Percentiles rank a stretch among this genome's conserved stretches.
These are phyloP conservation scores for Charadrius vociferus DNA, from an alignment of 2,113 vertebrate species.

Conservation along the genomic window DNA sequence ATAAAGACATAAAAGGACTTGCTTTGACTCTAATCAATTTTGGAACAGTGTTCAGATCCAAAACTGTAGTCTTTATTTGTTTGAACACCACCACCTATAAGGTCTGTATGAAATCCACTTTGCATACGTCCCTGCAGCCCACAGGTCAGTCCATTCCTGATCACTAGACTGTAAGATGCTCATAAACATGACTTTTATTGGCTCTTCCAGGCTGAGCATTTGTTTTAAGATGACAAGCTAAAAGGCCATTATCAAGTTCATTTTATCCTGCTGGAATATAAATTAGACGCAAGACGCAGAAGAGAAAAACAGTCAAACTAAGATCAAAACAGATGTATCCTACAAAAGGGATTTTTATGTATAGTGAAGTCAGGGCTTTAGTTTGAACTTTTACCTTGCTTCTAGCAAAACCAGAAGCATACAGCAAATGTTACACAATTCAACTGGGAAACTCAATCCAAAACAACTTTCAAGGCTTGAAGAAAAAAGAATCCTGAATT, in stretches of 20 bases:
- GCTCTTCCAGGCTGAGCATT: neutral
- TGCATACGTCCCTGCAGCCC: neutral
- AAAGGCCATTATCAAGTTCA: slow-evolving; percentile 50
- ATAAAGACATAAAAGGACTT: neutral
- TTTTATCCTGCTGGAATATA: slow-evolving; percentile 37
- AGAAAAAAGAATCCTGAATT: neutral
- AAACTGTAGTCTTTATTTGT: neutral
- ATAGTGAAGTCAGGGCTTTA: neutral
- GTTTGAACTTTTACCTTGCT: neutral
- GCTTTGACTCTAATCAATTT: neutral
- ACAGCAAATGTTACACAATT: neutral
- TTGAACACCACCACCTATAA: neutral
- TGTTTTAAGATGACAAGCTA: slow-evolving; percentile 47
- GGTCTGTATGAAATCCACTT: neutral
- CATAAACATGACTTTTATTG: neutral
- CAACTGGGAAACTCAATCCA: neutral
- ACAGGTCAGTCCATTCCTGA: neutral
- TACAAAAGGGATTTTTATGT: neutral
- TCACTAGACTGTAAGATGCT: neutral
- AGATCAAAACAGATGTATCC: neutral
- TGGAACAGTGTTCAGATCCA: neutral
- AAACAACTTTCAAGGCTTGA: neutral
- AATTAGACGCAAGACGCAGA: neutral
- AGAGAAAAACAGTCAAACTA: slow-evolving; percentile 13
- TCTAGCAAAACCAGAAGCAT: neutral